Base-by-base conservation (phyloP, 2,797 vertebrate species). In the Phyllotis vaccarum region DNA sequence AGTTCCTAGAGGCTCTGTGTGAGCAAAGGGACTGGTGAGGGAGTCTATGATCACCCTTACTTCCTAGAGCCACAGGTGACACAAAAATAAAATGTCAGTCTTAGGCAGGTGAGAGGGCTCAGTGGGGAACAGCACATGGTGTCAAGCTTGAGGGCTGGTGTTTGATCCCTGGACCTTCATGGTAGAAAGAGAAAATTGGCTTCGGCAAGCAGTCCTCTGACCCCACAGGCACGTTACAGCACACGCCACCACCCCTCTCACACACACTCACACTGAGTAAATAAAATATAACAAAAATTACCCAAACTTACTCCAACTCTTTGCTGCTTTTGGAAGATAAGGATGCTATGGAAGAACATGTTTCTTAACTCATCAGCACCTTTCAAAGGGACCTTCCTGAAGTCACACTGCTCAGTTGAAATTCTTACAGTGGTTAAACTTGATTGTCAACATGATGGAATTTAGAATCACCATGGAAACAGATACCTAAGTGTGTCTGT, bases 241-340 rank as follows among this genome's bases (percentile, higher is more conserved):
- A 34, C 68, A 37, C 16, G 6, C 54, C 46, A 49, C 46, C 52
- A 54, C 31, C 52, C 10, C 52, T 11, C 5, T 54, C 34, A 81
- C 22, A 40, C 14, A 60, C 6, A 17, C 13, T 19, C 29, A 62
- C 62, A 46, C 2, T 22, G 58, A 46, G 1, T 21, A 86, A 52
- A 86, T 40, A 68, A 68, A 86, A 68, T 66, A 66, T 16, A 68
- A n/a, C 34, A 52, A 27, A 86, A 37, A 17, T 10, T 13, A 49
- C 60, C 43, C 29, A 52, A 9, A 86, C 37, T 89, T 64, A 22
- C 10, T 17, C 14, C 49, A 56, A 54, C 16, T 2, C 19, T 83
- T 83, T 34, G 10, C 34, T 76, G 81, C 54, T 56, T 76, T 75
- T 82, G 58, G 62, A 87, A 93, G 82, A 82, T 60, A 22, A 92